Conservation (phyloP, 2,797 vertebrate species). For the Poecilia gillii region DNA sequence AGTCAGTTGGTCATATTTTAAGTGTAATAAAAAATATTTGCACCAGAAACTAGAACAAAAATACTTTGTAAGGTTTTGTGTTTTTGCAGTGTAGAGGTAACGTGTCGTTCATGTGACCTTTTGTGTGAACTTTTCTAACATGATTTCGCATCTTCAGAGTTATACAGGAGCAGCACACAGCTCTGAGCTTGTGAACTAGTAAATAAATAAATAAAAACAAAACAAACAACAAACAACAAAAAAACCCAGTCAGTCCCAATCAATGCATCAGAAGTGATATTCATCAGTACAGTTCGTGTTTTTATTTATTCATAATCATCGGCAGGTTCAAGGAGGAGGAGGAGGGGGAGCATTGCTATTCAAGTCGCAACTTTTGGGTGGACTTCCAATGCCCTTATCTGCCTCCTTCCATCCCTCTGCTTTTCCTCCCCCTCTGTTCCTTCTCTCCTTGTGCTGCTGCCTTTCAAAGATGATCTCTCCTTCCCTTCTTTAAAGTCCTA, state of each 20-base stretch:
- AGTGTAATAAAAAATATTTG: no score
- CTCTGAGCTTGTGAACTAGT: slow-evolving; percentile 23
- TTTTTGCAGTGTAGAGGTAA: neutral
- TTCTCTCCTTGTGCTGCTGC: slow-evolving; percentile 58
- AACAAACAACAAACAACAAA: slow-evolving; percentile 23
- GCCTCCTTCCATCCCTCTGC: slow-evolving; percentile 37
- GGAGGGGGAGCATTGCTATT: slow-evolving; percentile 69
- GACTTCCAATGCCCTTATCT: slow-evolving; percentile 72
- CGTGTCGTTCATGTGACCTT: neutral
- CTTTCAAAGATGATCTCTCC: slow-evolving; percentile 74
- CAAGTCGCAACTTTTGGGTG: slow-evolving; percentile 44
- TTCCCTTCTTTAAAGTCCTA: slow-evolving; percentile 62
- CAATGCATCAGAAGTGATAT: slow-evolving; percentile 35
- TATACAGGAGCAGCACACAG: slow-evolving; percentile 24
- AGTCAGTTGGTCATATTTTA: no score
- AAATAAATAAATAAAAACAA: slow-evolving; percentile 10
- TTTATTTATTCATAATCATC: slow-evolving; percentile 76
- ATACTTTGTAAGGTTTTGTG: no score
- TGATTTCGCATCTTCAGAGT: neutral
- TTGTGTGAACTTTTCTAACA: neutral
- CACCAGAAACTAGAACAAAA: no score
- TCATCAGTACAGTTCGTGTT: slow-evolving; percentile 53
- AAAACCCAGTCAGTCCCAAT: slow-evolving; percentile 19
- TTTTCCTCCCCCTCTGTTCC: slow-evolving; percentile 27
- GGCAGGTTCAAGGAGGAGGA: slow-evolving; percentile 70